These are phyloP conservation scores for Melanostigma gelatinosum DNA, from an alignment of 2,113 vertebrate species.

Conservation along the genomic window DNA sequence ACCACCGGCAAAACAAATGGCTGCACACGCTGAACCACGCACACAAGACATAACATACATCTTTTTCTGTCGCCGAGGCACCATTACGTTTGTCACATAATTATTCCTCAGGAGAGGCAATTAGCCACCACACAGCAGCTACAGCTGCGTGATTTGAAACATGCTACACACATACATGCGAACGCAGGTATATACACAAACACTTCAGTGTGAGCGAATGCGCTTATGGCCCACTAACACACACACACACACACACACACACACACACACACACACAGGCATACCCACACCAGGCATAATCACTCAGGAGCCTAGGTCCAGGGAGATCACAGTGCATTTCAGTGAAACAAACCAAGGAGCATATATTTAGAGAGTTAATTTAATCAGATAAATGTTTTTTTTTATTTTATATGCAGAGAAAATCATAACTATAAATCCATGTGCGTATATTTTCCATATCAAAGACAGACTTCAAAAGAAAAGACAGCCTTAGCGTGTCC, in stretches of 20 bases:
- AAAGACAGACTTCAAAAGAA: constrained; percentile 76
- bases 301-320: constrained; percentile 67
- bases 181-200: constrained; percentile 20
- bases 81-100: constrained; percentile 79
- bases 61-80: constrained; percentile 58
- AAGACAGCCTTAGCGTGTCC: constrained; percentile 50
- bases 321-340: constrained; percentile 55
- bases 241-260: neutral
- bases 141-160: constrained; percentile 54
- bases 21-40: constrained; percentile 47
- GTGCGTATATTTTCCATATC: constrained; percentile 75
- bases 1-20: constrained; percentile 75
- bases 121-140: constrained; percentile 74
- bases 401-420: constrained; percentile 52
- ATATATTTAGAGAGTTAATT: constrained; percentile 79
- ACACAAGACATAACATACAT: constrained; percentile 66
- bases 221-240: neutral
- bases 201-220: neutral
- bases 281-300: constrained; percentile 46
- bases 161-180: constrained; percentile 22
- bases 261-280: neutral
- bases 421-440: constrained; percentile 60
- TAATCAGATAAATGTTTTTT: constrained; percentile 72
- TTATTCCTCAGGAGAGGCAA: constrained; percentile 82
- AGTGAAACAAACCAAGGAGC: constrained; percentile 49